Percentiles rank a stretch among this genome's conserved stretches.
Conservation (phyloP, 1,140 invertebrate genomes). For the Drosophila kurseongensis region DNA sequence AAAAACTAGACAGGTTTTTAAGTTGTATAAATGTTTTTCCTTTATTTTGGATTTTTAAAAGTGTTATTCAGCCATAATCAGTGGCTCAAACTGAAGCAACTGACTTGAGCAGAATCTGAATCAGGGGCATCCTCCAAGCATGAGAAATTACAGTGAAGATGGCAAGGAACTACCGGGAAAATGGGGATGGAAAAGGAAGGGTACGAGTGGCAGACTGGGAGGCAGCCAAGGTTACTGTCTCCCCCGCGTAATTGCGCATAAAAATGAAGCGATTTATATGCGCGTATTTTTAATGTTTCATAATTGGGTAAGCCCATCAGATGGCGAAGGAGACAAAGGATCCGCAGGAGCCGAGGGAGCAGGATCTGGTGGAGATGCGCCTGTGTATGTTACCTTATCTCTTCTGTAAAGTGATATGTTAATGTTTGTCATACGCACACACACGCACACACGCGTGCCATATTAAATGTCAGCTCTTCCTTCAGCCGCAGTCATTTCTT, state of each 20-base stretch:
- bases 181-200: background rate
- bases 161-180: background rate
- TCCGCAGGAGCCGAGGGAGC: constrained; percentile 7
- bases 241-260: constrained; percentile 69
- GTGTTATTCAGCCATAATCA: constrained; percentile 4
- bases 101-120: constrained; percentile 6
- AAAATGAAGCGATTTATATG: constrained; percentile 83
- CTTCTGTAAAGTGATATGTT: constrained; percentile 26
- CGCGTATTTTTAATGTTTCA: constrained; percentile 80
- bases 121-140: constrained; percentile 2
- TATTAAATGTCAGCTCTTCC: background rate
- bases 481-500: constrained; percentile 6
- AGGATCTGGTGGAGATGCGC: constrained; percentile 2
- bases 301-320: constrained; percentile 67
- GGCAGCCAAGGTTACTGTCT: constrained; percentile 40
- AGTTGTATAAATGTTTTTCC: too few species aligned
- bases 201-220: background rate
- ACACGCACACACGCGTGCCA: constrained; percentile 12
- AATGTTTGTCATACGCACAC: constrained; percentile 23
- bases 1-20: too few species aligned
- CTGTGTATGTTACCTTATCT: constrained; percentile 10
- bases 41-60: background rate
- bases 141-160: background rate
- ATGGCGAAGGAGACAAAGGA: background rate
- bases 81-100: background rate